phyloP scores from a whole-genome alignment of 2,797 vertebrate species.

The Enteromius thamalakanensis region DNA sequence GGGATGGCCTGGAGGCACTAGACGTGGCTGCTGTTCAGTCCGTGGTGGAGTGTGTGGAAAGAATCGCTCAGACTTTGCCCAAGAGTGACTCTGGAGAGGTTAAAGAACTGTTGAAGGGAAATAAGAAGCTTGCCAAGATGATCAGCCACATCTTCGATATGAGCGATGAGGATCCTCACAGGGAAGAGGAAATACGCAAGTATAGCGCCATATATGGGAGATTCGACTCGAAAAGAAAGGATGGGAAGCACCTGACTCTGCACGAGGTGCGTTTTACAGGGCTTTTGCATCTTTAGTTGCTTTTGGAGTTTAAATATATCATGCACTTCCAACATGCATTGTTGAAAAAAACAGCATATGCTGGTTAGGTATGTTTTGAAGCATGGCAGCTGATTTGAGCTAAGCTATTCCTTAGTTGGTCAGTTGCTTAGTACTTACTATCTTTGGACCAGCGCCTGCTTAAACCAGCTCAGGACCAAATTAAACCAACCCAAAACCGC shows the following conservation, averaged over 20 bases:
- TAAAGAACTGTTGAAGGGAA: slow-evolving; percentile 90
- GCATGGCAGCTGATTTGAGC: background rate
- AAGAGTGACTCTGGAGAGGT: slow-evolving; percentile 87
- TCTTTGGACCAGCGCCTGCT: no score
- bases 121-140: slow-evolving; percentile 98
- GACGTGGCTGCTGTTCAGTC: slow-evolving; percentile 89
- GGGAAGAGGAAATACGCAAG: slow-evolving; percentile 95
- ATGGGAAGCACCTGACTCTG: slow-evolving; percentile 95
- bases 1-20: slow-evolving; percentile 88
- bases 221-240: slow-evolving; percentile 97
- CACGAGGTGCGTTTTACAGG: slow-evolving; percentile 84
- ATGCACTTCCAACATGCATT: background rate
- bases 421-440: no score
- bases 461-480: background rate
- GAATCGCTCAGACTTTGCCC: slow-evolving; percentile 86
- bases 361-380: background rate
- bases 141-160: slow-evolving; percentile 97
- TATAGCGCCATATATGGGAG: slow-evolving; percentile 98
- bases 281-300: background rate
- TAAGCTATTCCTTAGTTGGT: background rate
- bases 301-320: slow-evolving; percentile 7
- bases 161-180: slow-evolving; percentile 88
- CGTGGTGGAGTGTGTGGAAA: slow-evolving; percentile 92
- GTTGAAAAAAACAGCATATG: background rate
- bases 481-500: background rate